Evolutionary conservation across 2,113 vertebrate species (phyloP), one percentile per base, ranked within the genome.

Genomic region (Asarcornis scutulata): DNA sequence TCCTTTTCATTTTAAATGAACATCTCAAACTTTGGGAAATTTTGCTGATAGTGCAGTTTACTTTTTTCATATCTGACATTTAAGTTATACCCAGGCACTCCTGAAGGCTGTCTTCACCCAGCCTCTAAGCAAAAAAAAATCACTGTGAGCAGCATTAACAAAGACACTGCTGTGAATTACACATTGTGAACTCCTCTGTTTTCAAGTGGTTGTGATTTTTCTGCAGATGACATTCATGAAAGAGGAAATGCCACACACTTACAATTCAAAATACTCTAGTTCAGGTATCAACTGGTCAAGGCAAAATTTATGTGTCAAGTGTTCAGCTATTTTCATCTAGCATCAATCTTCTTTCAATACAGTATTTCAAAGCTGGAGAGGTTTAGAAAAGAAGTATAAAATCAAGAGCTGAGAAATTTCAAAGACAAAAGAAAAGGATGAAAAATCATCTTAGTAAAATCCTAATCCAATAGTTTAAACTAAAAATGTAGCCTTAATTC

Each of bases 121-220:
- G 25, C 13, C 46, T 67, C 34, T 74, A 91, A 92, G 89, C 67
- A 95, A 91, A 94, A 94, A 94, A 94, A 95, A 90, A 62, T 59
- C 72, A 50, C 50, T 50, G 64, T 73, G 63, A 94, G 32, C 13
- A 69, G 18, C 42, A 91, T 77, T 88, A 93, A 50, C 42, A 86
- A 6, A 66, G 32, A 27, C 16, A 29, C 38, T 72, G 13, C 52
- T 38, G 46, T 64, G 72, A 91, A 56, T 53, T 52, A 77, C 17
- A 78, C 23, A 63, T 7, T 59, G 53, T 17, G 16, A 94, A 83
- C 9, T 68, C 25, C 40, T 84, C 53, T 66, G 7, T 81, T 68
- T 88, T 52, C 42, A 81, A 36, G 20, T 73, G n/a, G 22, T 7
- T 75, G 17, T 10, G 53, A 56, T 71, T 78, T 73, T 93, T 82